A percentile compares a stretch with the other conserved stretches of the same genome.
Evolutionary conservation across 2,113 vertebrate genomes (phyloP).

Genomic region (Ia io): DNA sequence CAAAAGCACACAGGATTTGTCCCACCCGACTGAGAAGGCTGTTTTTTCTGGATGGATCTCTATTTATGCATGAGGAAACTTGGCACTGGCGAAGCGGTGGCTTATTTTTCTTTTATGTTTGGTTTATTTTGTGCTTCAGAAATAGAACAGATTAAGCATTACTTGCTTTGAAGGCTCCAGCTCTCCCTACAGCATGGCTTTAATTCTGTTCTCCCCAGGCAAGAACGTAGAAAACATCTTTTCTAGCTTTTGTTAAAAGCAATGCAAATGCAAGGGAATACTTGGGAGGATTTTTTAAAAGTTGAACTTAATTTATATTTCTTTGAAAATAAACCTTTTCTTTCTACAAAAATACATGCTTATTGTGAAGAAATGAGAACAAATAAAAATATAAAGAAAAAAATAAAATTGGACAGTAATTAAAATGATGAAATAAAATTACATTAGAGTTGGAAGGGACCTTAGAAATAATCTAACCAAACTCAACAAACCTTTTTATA

Average conservation of each 20-base stretch:
- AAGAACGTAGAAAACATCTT: conserved; percentile 38
- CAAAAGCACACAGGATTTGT: conserved; percentile 74
- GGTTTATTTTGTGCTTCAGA: conserved; percentile 72
- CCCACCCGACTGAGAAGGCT: conserved; percentile 63
- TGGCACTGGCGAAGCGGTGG: conserved; percentile 48
- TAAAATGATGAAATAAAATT: conserved; percentile 52
- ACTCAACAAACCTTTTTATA: neutral
- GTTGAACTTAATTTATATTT: conserved; percentile 58
- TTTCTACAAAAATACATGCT: neutral
- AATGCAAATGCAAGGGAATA: conserved; percentile 49
- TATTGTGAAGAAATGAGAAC: conserved; percentile 46
- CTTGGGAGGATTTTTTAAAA: conserved; percentile 32
- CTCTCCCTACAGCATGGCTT: conserved; percentile 55
- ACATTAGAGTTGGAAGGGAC: neutral
- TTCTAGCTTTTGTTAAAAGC: conserved; percentile 64
- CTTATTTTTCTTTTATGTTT: conserved; percentile 74
- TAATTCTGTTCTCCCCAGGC: conserved; percentile 61
- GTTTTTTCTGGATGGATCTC: conserved; percentile 67
- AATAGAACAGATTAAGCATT: conserved; percentile 73
- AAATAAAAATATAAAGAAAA: conserved; percentile 11
- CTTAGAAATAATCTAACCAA: conserved; percentile 14
- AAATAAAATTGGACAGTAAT: neutral
- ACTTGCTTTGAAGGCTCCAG: conserved; percentile 67
- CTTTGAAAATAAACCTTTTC: conserved; percentile 54
- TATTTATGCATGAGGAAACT: conserved; percentile 70